Evolutionary conservation across 2,888 invertebrate genomes (phyloP).

Genomic region (Eupsilia transversa): DNA sequence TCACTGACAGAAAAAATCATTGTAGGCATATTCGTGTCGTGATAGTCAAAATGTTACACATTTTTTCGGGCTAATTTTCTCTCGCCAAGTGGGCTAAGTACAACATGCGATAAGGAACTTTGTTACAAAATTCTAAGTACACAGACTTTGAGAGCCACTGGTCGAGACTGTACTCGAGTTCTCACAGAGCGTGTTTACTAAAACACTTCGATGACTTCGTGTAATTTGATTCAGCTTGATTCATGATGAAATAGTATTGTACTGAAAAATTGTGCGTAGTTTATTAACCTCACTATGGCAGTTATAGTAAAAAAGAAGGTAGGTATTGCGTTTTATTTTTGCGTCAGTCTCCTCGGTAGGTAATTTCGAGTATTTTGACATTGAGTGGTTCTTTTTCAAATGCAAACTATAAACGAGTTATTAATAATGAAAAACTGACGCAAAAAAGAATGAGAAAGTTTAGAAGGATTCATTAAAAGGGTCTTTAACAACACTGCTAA

Average conservation of each 20-base stretch:
- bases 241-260: constrained; percentile 49
- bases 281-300: constrained; percentile 17
- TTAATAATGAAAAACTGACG: neutral
- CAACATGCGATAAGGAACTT: neutral
- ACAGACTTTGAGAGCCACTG: constrained; percentile 37
- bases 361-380: neutral
- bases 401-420: neutral
- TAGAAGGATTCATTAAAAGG: neutral
- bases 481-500: neutral
- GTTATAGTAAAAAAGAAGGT: neutral
- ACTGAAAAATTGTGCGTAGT: constrained; percentile 48
- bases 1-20: neutral
- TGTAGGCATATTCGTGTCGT: neutral
- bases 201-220: constrained; percentile 63
- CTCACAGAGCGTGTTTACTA: constrained; percentile 62
- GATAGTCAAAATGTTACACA: neutral
- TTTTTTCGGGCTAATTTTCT: neutral
- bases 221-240: constrained; percentile 58
- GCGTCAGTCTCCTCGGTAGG: neutral
- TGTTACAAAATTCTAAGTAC: neutral
- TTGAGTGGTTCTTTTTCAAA: neutral
- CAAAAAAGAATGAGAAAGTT: neutral
- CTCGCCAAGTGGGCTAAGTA: neutral
- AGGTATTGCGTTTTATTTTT: neutral
- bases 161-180: constrained; percentile 31